These are phyloP conservation scores for Menura novaehollandiae DNA, from an alignment of 2,113 vertebrate genomes.

Conservation along the genomic window DNA sequence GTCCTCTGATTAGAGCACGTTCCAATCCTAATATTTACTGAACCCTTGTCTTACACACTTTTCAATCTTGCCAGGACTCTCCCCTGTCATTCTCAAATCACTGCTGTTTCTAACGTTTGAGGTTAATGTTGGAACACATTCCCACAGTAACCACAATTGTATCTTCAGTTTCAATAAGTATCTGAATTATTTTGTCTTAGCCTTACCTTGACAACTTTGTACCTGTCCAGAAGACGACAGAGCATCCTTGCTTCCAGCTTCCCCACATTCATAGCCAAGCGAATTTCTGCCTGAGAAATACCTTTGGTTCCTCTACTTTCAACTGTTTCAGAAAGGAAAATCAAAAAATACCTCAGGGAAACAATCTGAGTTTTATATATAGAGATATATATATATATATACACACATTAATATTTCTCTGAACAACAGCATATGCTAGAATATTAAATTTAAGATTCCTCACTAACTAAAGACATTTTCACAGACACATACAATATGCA, in stretches of 20 bases:
- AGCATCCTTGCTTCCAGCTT: constrained; percentile 92
- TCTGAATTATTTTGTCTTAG: not conserved
- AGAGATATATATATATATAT: not conserved
- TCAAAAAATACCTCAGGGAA: not conserved
- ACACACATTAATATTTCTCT: not conserved
- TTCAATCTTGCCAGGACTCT: not conserved
- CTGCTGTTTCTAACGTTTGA: not conserved
- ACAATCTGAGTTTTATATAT: not conserved
- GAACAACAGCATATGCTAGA: not conserved
- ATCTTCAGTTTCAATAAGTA: not conserved
- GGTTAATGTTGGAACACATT: not conserved
- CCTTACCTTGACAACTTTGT: constrained; percentile 86
- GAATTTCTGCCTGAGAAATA: constrained; percentile 84
- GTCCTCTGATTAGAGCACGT: not conserved
- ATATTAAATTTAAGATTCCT: not conserved
- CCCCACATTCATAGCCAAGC: constrained; percentile 84
- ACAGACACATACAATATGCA: not conserved
- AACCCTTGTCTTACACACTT: not conserved
- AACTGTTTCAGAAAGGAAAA: constrained; percentile 71
- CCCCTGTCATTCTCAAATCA: not conserved
- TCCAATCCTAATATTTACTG: not conserved
- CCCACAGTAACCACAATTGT: not conserved
- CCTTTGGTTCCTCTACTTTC: constrained; percentile 86
- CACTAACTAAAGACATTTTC: not conserved
- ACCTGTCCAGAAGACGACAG: constrained; percentile 85